Evolutionary conservation across 2,113 vertebrate species (phyloP).

Genomic region (Typhlomys cinereus): DNA sequence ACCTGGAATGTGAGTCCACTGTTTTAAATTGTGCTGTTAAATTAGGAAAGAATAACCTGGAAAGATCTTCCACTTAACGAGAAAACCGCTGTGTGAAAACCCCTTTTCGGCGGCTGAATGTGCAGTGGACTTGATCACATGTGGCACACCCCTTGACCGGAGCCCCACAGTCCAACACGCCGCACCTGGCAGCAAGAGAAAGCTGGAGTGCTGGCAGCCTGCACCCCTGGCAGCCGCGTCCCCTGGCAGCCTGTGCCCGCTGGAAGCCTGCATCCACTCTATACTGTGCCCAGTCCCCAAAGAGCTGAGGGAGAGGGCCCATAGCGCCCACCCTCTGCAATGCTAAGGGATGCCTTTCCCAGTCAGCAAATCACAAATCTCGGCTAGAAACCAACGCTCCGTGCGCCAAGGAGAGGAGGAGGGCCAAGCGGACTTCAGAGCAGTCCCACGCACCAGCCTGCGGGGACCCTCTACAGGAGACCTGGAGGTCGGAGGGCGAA

Average conservation of each 20-base stretch:
- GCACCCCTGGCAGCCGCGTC: too few relatives aligned
- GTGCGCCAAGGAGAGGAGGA: not conserved
- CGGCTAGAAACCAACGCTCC: not conserved
- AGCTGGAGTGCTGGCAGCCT: not conserved
- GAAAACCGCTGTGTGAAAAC: not conserved
- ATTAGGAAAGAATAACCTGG: not conserved
- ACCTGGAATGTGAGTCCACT: not conserved
- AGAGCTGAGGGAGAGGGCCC: not conserved
- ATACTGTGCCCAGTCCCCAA: not conserved
- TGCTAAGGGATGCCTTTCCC: too few relatives aligned
- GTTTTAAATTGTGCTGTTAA: not conserved
- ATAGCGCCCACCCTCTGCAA: not conserved
- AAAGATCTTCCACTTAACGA: not conserved
- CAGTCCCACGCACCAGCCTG: not conserved
- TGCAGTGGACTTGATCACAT: fast-evolving
- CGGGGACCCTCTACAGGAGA: not conserved
- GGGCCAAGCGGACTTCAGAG: too few relatives aligned
- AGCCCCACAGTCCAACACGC: not conserved
- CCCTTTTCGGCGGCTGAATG: not conserved
- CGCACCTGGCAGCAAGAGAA: not conserved
- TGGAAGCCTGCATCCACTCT: not conserved
- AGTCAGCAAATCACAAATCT: not conserved
- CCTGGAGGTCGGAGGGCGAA: not conserved
- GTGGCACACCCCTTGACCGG: fast-evolving
- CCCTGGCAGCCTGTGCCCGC: not conserved